A percentile compares a stretch with the other conserved stretches of the same genome.
These are phyloP conservation scores for Heteromurus nitidus DNA, from an alignment of 2,888 invertebrate species.

Conservation along the genomic window DNA sequence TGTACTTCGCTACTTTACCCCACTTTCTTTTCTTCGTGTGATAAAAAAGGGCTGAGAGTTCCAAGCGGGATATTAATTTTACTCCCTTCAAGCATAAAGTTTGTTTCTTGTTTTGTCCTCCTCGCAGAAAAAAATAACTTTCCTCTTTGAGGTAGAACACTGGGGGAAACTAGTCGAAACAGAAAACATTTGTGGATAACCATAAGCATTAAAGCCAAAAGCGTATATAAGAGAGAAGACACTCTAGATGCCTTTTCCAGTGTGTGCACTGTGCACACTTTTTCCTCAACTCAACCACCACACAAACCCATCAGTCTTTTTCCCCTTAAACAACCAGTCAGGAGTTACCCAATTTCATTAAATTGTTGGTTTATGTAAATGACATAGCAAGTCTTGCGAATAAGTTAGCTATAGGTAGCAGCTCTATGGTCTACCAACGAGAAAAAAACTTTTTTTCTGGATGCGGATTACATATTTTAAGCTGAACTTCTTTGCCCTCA, in stretches of 20 bases:
- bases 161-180: constrained; percentile 1
- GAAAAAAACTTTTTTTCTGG: constrained; percentile 2
- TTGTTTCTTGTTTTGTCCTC: constrained; percentile 30
- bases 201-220: constrained; percentile 10
- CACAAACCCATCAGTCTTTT: constrained; percentile 41
- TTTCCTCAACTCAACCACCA: constrained; percentile 20
- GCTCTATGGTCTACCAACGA: neutral
- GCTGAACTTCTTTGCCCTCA: neutral
- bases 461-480: neutral
- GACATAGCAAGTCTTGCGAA: constrained; percentile 26
- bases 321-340: constrained; percentile 9
- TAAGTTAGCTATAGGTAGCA: constrained; percentile 30
- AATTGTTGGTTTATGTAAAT: constrained; percentile 63
- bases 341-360: constrained; percentile 50
- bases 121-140: constrained; percentile 26
- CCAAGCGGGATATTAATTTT: constrained; percentile 50
- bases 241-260: neutral
- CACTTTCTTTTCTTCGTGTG: constrained; percentile 31
- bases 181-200: neutral
- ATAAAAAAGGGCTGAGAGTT: constrained; percentile 17
- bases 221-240: constrained; percentile 26
- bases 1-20: constrained; percentile 18
- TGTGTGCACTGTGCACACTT: neutral
- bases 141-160: constrained; percentile 32
- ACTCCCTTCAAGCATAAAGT: constrained; percentile 35